Evolutionary conservation across 2,888 invertebrate species (phyloP).

Genomic region (Pachydiplax longipennis): DNA sequence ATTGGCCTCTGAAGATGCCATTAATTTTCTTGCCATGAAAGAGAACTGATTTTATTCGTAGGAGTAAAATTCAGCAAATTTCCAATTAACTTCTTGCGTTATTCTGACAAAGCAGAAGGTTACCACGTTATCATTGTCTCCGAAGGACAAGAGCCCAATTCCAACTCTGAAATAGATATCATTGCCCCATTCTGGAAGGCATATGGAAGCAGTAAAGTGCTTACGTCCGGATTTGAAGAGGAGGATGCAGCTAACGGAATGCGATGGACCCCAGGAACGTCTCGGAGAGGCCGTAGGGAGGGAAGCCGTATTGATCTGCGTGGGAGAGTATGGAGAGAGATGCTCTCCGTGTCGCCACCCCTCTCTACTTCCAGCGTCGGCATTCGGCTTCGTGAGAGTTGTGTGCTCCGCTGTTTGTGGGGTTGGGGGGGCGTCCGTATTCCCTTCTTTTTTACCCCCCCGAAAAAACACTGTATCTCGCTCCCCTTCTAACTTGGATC

Average conservation of each 20-base stretch:
- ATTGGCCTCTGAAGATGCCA: no score
- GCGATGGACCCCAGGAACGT: slow-evolving; percentile 21
- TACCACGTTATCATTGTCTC: not conserved
- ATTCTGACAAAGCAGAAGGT: no score
- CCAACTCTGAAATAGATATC: not conserved
- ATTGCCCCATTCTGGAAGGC: not conserved
- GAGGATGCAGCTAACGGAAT: not conserved
- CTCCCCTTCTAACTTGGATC: slow-evolving; percentile 13
- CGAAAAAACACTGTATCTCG: not conserved
- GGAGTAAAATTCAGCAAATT: no score
- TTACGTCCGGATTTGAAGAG: not conserved
- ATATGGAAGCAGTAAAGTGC: not conserved
- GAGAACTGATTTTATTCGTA: no score
- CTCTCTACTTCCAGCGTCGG: not conserved
- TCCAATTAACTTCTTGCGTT: no score
- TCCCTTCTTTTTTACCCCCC: not conserved
- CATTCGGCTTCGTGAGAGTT: not conserved
- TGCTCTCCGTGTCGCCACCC: not conserved
- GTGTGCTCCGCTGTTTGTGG: not conserved
- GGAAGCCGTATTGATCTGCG: slow-evolving; percentile 32
- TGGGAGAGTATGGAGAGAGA: not conserved
- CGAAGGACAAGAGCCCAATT: not conserved
- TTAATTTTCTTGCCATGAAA: no score
- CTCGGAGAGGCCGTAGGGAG: not conserved
- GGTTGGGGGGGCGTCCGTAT: not conserved